These are phyloP conservation scores for Melanotaenia trifasciata DNA, from an alignment of 2,797 vertebrate genomes.

Conservation along the genomic window DNA sequence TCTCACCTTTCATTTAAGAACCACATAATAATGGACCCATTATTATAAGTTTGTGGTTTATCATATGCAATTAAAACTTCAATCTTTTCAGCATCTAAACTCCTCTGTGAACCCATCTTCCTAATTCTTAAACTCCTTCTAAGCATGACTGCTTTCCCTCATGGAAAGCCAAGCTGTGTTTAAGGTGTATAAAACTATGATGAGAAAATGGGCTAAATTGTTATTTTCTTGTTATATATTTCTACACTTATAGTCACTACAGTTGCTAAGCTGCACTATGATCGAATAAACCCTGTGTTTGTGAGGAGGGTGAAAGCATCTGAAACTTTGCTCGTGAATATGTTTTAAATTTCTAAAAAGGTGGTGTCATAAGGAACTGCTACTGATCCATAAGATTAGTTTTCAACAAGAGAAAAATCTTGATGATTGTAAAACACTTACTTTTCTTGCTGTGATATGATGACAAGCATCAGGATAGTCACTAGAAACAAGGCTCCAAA, in stretches of 20 bases:
- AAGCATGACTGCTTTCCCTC: not conserved
- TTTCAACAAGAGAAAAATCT: too few species aligned
- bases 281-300: too few species aligned
- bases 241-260: not conserved
- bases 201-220: not conserved
- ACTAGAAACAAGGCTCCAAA: slow-evolving; percentile 85
- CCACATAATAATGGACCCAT: too few species aligned
- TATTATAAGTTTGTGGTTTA: not conserved
- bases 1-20: too few species aligned
- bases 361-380: not conserved
- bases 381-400: not conserved
- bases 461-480: slow-evolving; percentile 84
- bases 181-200: not conserved
- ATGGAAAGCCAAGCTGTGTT: not conserved
- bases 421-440: slow-evolving; percentile 63
- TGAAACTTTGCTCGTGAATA: not conserved
- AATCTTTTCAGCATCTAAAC: not conserved
- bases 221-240: not conserved
- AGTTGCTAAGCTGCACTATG: not conserved
- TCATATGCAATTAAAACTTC: not conserved
- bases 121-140: not conserved
- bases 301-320: not conserved
- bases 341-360: too few species aligned
- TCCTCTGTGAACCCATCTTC: not conserved
- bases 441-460: slow-evolving; percentile 92